A percentile compares a stretch with the other conserved stretches of the same genome.
Conservation (phyloP, 2,797 vertebrate genomes). For the Philypnodon macrostomus region DNA sequence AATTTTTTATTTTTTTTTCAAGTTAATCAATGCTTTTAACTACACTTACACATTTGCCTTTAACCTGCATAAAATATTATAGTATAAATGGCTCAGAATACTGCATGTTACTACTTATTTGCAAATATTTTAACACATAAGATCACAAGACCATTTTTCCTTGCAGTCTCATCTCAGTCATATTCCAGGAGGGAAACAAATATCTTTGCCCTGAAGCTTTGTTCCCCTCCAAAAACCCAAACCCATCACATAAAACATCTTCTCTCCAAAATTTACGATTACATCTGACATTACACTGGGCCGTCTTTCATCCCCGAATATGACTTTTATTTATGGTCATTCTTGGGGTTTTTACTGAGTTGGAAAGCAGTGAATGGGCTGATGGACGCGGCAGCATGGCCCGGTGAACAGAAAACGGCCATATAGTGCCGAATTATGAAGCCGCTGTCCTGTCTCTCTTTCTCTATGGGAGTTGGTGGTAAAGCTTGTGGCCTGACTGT, state of each 20-base stretch:
- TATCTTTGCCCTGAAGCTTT: slow-evolving; percentile 21
- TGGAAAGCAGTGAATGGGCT: slow-evolving; percentile 58
- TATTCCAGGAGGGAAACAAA: slow-evolving; percentile 4
- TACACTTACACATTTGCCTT: too few relatives aligned
- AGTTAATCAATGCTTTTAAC: too few relatives aligned
- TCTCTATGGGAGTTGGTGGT: slow-evolving; percentile 42
- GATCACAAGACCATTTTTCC: neutral
- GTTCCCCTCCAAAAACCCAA: slow-evolving; percentile 8
- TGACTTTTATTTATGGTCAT: slow-evolving; percentile 45
- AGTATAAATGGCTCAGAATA: too few relatives aligned
- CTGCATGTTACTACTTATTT: too few relatives aligned
- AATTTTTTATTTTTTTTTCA: too few relatives aligned
- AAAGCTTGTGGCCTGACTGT: slow-evolving; percentile 56
- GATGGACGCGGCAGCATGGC: slow-evolving; percentile 21
- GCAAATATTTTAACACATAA: too few relatives aligned
- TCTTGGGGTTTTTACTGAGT: slow-evolving; percentile 39
- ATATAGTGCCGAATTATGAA: slow-evolving; percentile 35
- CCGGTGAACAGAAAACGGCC: slow-evolving; percentile 20
- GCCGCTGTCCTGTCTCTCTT: slow-evolving; percentile 20
- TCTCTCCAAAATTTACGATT: slow-evolving; percentile 16
- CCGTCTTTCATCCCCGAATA: slow-evolving; percentile 26
- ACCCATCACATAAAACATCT: slow-evolving; percentile 36
- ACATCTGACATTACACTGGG: slow-evolving; percentile 17
- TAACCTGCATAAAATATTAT: too few relatives aligned
- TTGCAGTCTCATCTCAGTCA: neutral